Percentiles rank a stretch among this genome's conserved stretches.
Evolutionary conservation across 92 coral and sea anemone species (phyloP).

Genomic region (Porites lobata): DNA sequence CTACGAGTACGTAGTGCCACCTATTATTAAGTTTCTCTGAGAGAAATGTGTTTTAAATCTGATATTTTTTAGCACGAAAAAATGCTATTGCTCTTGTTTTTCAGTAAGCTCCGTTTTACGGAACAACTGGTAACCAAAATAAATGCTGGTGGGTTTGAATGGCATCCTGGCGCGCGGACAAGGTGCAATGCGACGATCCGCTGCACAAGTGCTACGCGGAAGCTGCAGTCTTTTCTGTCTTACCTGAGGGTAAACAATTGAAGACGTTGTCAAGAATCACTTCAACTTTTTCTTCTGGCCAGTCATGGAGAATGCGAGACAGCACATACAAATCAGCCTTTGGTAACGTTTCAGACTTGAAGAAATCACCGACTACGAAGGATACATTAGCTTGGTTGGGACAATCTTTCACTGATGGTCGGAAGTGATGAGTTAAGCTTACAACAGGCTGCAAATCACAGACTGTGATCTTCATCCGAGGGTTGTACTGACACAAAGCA

Average conservation of each 20-base stretch:
- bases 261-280: slow-evolving; percentile 26
- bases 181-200: too few species aligned
- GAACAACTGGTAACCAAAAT: too few species aligned
- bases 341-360: slow-evolving; percentile 31
- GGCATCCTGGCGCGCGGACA: too few species aligned
- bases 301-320: slow-evolving; percentile 45
- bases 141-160: too few species aligned
- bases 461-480: slow-evolving; percentile 66
- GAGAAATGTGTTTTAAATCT: too few species aligned
- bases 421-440: slow-evolving; percentile 28
- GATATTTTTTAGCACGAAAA: too few species aligned
- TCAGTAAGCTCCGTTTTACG: too few species aligned
- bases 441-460: slow-evolving; percentile 54
- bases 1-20: too few species aligned
- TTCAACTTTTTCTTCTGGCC: slow-evolving; percentile 40
- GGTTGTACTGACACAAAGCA: slow-evolving; percentile 49
- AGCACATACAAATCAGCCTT: slow-evolving; percentile 54
- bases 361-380: slow-evolving; percentile 56
- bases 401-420: slow-evolving; percentile 44
- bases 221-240: too few species aligned
- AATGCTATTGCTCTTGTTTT: too few species aligned
- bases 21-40: too few species aligned
- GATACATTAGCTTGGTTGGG: slow-evolving; percentile 51
- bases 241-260: slow-evolving; percentile 55
- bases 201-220: too few species aligned